Conservation (phyloP, 1,140 invertebrate genomes). For the Stratiolaelaps scimitus region DNA sequence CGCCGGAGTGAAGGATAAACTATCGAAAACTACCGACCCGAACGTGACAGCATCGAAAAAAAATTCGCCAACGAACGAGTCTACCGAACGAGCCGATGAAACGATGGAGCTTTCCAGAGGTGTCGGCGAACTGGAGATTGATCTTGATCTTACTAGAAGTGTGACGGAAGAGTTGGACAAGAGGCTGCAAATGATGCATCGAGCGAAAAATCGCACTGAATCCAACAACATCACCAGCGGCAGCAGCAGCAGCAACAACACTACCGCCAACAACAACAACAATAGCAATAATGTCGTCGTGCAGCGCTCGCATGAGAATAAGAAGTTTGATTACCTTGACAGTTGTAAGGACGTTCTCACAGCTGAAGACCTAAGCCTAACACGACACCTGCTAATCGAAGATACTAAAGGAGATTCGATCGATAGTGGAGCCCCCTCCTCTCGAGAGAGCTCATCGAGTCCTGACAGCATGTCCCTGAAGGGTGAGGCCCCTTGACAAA, state of each 20-base stretch:
- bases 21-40: no score
- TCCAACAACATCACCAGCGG: no score
- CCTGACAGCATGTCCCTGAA: slow-evolving; percentile 21
- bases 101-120: neutral
- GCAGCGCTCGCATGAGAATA: neutral
- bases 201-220: neutral
- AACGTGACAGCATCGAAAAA: no score
- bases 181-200: slow-evolving; percentile 4
- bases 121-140: slow-evolving; percentile 1
- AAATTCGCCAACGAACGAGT: no score
- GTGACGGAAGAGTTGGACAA: slow-evolving; percentile 21
- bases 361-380: slow-evolving; percentile 17
- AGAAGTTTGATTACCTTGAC: slow-evolving; percentile 16
- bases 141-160: slow-evolving; percentile 6
- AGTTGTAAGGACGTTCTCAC: slow-evolving; percentile 19
- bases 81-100: neutral
- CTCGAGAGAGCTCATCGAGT: slow-evolving; percentile 12
- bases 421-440: slow-evolving; percentile 16
- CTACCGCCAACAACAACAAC: no score
- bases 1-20: no score
- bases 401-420: slow-evolving; percentile 24
- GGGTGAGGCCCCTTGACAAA: neutral
- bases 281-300: no score
- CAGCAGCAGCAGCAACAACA: no score
- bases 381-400: slow-evolving; percentile 1